Conservation (phyloP, 2,113 vertebrate genomes). For the Carlito syrichta region DNA sequence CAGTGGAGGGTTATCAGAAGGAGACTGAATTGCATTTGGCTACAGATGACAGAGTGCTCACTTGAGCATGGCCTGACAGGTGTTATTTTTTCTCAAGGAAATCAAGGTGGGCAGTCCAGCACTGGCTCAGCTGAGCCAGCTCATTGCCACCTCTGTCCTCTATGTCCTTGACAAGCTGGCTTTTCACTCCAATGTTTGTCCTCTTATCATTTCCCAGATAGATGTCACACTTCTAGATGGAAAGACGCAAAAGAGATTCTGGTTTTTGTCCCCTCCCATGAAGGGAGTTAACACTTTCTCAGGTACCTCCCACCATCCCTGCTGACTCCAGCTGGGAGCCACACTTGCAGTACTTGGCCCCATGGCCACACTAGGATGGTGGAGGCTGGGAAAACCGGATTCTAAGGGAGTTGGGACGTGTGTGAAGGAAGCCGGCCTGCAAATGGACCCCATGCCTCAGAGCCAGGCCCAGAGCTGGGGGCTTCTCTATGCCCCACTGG, state of each 20-base stretch:
- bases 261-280: background rate
- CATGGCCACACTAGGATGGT: fast-evolving
- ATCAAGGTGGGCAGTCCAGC: fast-evolving
- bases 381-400: background rate
- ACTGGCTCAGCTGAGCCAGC: background rate
- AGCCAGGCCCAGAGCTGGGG: fast-evolving
- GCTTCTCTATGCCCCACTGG: fast-evolving
- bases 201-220: background rate
- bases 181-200: background rate
- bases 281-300: background rate
- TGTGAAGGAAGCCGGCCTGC: background rate
- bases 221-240: background rate
- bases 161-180: background rate
- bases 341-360: background rate
- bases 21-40: background rate
- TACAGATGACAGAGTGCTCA: fast-evolving
- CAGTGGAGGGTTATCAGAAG: fast-evolving
- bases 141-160: background rate
- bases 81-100: background rate
- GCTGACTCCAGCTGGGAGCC: background rate
- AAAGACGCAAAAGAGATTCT: background rate
- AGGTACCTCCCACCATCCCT: fast-evolving
- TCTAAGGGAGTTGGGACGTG: background rate
- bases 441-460: background rate
- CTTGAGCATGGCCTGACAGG: background rate